Evolutionary conservation across 2,113 vertebrate species (phyloP).

Genomic region (Gavia stellata): DNA sequence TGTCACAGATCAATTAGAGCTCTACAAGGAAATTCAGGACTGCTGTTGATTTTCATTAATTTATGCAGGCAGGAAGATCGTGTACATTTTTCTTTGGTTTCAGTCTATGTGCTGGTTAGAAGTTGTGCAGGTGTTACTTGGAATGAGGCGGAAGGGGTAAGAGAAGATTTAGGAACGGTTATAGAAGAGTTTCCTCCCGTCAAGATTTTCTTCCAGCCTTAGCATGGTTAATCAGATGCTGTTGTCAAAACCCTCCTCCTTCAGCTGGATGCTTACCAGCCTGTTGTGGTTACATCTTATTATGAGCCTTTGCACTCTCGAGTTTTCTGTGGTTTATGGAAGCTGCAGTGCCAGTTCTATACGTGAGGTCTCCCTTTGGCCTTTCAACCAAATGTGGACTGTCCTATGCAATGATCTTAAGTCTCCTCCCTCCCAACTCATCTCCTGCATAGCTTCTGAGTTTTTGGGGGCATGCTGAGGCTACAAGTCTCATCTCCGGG

Average conservation of each 20-base stretch:
- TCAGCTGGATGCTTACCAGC: constrained; percentile 41
- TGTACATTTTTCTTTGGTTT: neutral
- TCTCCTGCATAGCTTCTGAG: neutral
- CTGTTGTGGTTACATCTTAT: constrained; percentile 44
- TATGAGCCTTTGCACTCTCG: constrained; percentile 13
- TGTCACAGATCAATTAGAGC: neutral
- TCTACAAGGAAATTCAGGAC: neutral
- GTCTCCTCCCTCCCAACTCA: neutral
- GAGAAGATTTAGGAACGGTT: neutral
- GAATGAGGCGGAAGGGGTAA: neutral
- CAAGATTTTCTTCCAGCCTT: neutral
- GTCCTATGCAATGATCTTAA: accelerated
- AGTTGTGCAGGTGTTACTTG: neutral
- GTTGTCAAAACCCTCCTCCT: constrained; percentile 4
- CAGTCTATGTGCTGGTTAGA: neutral
- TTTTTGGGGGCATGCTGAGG: neutral
- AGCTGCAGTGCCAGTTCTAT: neutral
- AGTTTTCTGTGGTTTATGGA: constrained; percentile 25
- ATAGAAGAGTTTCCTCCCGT: neutral
- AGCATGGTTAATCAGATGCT: constrained; percentile 2
- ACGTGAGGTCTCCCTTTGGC: neutral
- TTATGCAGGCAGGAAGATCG: neutral
- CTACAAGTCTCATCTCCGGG: neutral
- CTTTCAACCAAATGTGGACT: neutral
- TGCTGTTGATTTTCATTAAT: constrained; percentile 2